Conservation (phyloP, 2,797 vertebrate genomes). For the Cuculus canorus region DNA sequence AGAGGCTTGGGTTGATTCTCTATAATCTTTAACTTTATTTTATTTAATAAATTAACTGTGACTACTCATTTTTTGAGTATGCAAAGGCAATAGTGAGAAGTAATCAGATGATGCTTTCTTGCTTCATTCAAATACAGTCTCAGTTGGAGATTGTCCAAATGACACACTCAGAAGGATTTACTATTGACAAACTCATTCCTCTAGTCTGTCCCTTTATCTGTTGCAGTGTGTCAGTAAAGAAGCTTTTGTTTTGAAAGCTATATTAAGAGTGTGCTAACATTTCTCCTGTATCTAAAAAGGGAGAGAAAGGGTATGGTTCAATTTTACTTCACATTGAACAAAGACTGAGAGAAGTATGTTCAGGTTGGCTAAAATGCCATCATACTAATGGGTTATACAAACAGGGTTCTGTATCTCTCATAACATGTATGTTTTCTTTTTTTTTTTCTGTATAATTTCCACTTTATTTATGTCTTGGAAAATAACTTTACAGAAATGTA, state of each 20-base stretch:
- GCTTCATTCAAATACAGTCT: background rate
- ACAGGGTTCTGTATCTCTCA: background rate
- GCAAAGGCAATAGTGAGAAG: background rate
- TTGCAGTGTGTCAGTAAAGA: background rate
- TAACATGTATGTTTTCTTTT: background rate
- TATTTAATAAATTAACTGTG: background rate
- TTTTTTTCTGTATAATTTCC: background rate
- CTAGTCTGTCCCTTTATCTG: background rate
- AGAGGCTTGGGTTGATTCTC: background rate
- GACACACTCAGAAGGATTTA: background rate
- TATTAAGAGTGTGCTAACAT: background rate
- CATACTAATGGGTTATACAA: background rate
- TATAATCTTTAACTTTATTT: background rate
- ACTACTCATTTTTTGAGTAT: background rate
- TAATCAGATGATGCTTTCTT: background rate
- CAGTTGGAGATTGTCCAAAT: background rate
- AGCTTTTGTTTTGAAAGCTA: background rate
- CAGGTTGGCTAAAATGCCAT: background rate
- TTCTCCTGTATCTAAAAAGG: background rate
- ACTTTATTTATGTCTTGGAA: background rate
- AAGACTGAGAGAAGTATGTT: background rate
- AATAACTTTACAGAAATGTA: constrained; percentile 3
- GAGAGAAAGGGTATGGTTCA: background rate
- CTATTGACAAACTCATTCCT: background rate
- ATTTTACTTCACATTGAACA: background rate